A percentile compares a stretch with the other conserved stretches of the same genome.
Evolutionary conservation across 2,113 vertebrate species (phyloP).

Genomic region (Sylvia atricapilla): DNA sequence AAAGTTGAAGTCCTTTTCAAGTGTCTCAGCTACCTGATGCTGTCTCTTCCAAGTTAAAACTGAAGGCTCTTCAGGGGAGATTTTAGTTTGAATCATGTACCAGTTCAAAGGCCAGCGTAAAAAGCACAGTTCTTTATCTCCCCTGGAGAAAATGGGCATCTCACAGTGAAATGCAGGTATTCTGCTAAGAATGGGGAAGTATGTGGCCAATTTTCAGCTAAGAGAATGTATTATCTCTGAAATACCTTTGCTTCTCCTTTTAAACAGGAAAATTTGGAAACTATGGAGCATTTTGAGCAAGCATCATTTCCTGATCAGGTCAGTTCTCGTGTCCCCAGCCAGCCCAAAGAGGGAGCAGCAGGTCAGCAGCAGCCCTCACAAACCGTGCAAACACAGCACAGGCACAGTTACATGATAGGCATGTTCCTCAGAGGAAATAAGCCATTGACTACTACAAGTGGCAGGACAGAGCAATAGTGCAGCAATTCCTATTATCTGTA

Average conservation of each 20-base stretch:
- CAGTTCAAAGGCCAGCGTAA: background rate
- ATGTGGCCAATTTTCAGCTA: background rate
- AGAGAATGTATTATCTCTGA: background rate
- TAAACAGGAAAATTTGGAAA: background rate
- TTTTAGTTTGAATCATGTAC: background rate
- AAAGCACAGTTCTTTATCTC: background rate
- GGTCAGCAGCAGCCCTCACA: background rate
- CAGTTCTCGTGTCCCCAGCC: background rate
- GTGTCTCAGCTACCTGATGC: background rate
- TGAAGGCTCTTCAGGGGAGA: background rate
- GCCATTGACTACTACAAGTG: background rate
- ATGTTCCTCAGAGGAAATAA: background rate
- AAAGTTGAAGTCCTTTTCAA: background rate
- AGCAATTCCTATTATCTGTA: background rate
- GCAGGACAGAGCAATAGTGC: background rate
- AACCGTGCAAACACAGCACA: background rate
- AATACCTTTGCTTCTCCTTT: background rate
- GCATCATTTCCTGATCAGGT: background rate
- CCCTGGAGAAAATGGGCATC: background rate
- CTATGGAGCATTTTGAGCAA: background rate
- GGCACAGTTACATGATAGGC: background rate
- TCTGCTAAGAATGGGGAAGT: background rate
- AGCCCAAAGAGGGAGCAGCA: background rate
- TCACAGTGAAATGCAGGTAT: background rate
- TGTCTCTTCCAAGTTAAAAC: background rate